Conservation (phyloP, 2,113 vertebrate species). For the Progne subis region DNA sequence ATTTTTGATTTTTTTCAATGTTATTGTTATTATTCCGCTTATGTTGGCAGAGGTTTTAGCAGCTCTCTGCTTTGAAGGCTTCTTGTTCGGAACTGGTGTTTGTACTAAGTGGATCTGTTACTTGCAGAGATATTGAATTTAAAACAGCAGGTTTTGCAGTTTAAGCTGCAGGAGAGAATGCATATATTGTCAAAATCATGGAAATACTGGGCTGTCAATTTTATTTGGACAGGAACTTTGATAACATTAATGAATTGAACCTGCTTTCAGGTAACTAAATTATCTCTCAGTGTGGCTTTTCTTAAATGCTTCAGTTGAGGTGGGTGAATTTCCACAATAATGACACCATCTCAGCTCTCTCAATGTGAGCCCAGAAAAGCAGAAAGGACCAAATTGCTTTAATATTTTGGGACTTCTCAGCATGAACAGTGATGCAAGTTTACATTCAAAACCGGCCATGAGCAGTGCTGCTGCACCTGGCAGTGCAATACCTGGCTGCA, state of each 20-base stretch:
- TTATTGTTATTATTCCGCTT: constrained; percentile 71
- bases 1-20: constrained; percentile 16
- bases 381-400: not conserved
- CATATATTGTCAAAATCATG: not conserved
- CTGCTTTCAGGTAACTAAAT: not conserved
- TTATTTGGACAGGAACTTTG: not conserved
- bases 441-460: fast-evolving
- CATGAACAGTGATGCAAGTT: not conserved
- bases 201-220: constrained; percentile 38
- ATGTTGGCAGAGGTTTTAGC: constrained; percentile 78
- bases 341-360: not conserved
- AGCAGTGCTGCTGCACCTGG: not conserved
- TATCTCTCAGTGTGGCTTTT: not conserved
- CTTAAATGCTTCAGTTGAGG: not conserved
- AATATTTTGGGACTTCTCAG: not conserved
- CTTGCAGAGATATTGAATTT: constrained; percentile 80
- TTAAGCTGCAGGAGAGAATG: constrained; percentile 48
- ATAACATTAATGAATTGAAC: not conserved
- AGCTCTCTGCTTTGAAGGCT: constrained; percentile 80
- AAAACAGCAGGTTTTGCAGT: constrained; percentile 42
- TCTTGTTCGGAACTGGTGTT: constrained; percentile 76
- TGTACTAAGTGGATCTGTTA: constrained; percentile 75
- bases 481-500: not conserved
- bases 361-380: not conserved
- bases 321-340: not conserved